Evolutionary conservation across 1,140 invertebrate genomes (phyloP), one percentile per base, ranked within the genome.

Genomic region (Chironomus tepperi): DNA sequence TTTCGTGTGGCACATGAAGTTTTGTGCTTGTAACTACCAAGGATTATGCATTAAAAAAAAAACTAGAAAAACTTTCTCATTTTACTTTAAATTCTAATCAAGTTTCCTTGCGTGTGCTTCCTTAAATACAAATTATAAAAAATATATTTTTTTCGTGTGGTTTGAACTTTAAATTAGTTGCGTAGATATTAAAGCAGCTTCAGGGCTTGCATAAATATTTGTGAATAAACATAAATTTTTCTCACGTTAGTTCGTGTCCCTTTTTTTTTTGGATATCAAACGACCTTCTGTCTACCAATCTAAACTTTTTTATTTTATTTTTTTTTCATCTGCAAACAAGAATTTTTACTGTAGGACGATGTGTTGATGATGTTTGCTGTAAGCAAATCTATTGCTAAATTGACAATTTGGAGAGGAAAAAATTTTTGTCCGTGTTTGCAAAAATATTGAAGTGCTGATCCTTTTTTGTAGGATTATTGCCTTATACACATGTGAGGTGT

Each of bases 201-300:
- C 5, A 34, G 8, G 12, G 47, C 47, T 57, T 57, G n/a, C 47
- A 57, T 57, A 57, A 57, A 57, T 57, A 57, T 57, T 57, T 57
- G 47, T n/a, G 47, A 57, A 57, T 57, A 57, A 57, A 57, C n/a
- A 57, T n/a, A 57, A n/a, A 57, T 57, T 57, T 47, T 57, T 57
- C n/a, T 47, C 43, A n/a, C 47, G 12, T 57, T 2, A 34, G 24
- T 34, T n/a, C n/a, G 47, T 57, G 12, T 57, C 47, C 47, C 15
- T 57, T 57, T 57, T 34, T n/a, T n/a, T n/a, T n/a, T 43, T 43
- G 10, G 43, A 10, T 15, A 47, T 47, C 43, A 47, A 47, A 47
- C 43, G 15, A 47, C 15, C 15, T 47, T 47, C 15, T 15, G 43
- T 47, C 43, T 34, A 34, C 24, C 47, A 57, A 57, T 57, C n/a